phyloP scores from a whole-genome alignment of 2,888 invertebrate species.

The Drosophila bunnanda region DNA sequence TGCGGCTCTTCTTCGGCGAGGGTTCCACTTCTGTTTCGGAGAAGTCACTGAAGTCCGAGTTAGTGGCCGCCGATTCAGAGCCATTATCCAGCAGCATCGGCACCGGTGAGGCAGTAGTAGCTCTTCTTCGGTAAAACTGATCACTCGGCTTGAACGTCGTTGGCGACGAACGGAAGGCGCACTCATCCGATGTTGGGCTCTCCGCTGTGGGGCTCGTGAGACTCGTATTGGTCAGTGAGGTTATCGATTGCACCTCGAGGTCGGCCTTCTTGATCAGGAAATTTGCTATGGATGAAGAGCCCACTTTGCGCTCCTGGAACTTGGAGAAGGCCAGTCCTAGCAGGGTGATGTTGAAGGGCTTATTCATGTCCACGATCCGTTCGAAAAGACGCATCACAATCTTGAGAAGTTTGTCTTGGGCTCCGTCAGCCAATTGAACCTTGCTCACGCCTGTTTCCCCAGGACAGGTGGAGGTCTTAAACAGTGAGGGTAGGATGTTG shows the following conservation, averaged over 20 bases:
- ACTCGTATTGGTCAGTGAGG: constrained; percentile 86
- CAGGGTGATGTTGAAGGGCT: constrained; percentile 92
- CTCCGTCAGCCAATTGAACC: constrained; percentile 85
- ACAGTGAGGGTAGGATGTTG: constrained; percentile 89
- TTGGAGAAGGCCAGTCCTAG: constrained; percentile 93
- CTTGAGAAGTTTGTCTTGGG: constrained; percentile 88
- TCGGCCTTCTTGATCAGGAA: constrained; percentile 89
- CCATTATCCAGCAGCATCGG: constrained; percentile 83
- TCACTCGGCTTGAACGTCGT: constrained; percentile 83
- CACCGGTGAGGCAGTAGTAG: constrained; percentile 82
- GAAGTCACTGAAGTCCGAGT: constrained; percentile 86
- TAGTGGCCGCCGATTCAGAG: constrained; percentile 82
- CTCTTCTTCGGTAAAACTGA: constrained; percentile 82
- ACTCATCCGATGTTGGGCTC: constrained; percentile 69
- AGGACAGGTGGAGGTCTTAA: constrained; percentile 82
- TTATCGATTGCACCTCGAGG: constrained; percentile 91
- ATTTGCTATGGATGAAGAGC: constrained; percentile 90
- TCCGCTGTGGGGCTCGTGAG: constrained; percentile 66
- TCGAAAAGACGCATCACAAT: constrained; percentile 91
- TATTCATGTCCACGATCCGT: constrained; percentile 89
- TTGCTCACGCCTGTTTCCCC: constrained; percentile 83
- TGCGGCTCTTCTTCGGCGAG: constrained; percentile 89
- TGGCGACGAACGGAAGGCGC: constrained; percentile 82
- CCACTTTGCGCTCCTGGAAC: constrained; percentile 89
- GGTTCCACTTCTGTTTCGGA: constrained; percentile 90